These are phyloP conservation scores for Sylvilagus floridanus DNA, from an alignment of 2,797 vertebrate species.

Conservation along the genomic window DNA sequence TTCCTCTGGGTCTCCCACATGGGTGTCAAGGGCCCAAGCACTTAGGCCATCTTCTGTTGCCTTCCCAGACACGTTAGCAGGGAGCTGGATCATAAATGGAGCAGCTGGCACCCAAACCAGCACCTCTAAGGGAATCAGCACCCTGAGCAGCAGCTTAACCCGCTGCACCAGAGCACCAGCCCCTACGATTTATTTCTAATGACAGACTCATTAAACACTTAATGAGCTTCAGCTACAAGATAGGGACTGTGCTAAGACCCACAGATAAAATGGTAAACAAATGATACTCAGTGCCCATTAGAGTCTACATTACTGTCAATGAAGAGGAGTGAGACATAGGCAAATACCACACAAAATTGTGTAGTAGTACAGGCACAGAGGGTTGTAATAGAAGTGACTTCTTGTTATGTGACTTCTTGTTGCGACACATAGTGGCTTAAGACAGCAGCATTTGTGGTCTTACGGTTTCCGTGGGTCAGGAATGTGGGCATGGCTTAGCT, in stretches of 20 bases:
- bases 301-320: background rate
- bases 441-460: background rate
- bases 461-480: background rate
- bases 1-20: no score
- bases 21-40: no score
- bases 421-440: background rate
- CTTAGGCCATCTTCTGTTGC: no score
- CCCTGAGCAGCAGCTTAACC: no score
- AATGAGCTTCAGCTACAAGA: slow-evolving; percentile 10
- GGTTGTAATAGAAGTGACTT: background rate
- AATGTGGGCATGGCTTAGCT: background rate
- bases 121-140: no score
- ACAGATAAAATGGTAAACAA: background rate
- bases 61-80: no score
- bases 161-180: no score
- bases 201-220: background rate
- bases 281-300: background rate
- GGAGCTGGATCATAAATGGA: no score
- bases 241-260: background rate
- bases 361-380: background rate
- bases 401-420: background rate
- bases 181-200: slow-evolving; percentile 25
- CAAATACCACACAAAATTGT: background rate
- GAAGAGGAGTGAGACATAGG: background rate
- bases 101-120: no score